phyloP scores from a whole-genome alignment of 2,113 vertebrate genomes.

The Heterotis niloticus region DNA sequence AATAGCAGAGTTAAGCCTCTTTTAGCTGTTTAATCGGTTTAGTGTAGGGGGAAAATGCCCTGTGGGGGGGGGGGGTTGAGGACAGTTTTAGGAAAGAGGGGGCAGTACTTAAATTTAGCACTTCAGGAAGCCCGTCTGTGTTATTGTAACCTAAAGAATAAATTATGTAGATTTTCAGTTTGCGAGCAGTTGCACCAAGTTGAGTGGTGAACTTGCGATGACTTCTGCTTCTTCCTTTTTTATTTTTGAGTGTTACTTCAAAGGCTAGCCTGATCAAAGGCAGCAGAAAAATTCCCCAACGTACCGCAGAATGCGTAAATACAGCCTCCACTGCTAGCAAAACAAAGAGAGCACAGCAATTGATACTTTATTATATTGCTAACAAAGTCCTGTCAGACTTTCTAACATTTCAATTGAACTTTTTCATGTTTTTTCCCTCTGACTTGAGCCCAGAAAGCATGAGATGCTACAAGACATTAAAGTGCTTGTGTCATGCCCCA shows the following conservation, averaged over 20 bases:
- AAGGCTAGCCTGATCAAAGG: slow-evolving; percentile 79
- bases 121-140: slow-evolving; percentile 48
- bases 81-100: slow-evolving; percentile 33
- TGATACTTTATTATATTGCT: slow-evolving; percentile 57
- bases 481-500: slow-evolving; percentile 59
- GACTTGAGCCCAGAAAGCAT: slow-evolving; percentile 54
- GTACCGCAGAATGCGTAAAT: slow-evolving; percentile 59
- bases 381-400: slow-evolving; percentile 58
- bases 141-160: slow-evolving; percentile 53
- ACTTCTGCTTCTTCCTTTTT: slow-evolving; percentile 57
- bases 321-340: slow-evolving; percentile 58
- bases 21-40: slow-evolving; percentile 50
- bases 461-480: slow-evolving; percentile 63
- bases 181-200: slow-evolving; percentile 62
- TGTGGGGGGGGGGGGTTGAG: slow-evolving; percentile 1
- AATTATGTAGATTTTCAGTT: slow-evolving; percentile 68
- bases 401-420: slow-evolving; percentile 64
- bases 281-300: slow-evolving; percentile 64
- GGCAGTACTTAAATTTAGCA: slow-evolving; percentile 43
- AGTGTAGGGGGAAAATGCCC: slow-evolving; percentile 25
- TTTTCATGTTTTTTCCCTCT: slow-evolving; percentile 41
- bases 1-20: slow-evolving; percentile 45
- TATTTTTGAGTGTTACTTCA: slow-evolving; percentile 73
- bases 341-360: slow-evolving; percentile 71
- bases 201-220: slow-evolving; percentile 66